phyloP scores from a whole-genome alignment of 2,888 invertebrate species.

The Nemotelus pantherinus region DNA sequence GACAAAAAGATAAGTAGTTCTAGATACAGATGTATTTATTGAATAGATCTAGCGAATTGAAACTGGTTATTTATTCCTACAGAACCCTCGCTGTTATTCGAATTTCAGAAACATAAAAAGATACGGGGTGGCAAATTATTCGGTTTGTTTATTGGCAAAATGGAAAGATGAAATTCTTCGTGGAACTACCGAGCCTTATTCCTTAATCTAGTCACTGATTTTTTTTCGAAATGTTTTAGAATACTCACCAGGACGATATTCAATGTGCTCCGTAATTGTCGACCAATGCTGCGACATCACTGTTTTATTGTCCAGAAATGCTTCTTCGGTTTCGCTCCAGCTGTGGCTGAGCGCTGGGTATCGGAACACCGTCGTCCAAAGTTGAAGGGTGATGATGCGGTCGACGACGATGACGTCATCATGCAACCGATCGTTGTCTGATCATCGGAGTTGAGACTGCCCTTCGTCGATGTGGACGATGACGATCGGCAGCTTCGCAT shows the following conservation, averaged over 20 bases:
- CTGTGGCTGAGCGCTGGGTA: conserved; percentile 60
- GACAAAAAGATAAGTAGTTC: too few species aligned
- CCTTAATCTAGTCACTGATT: too few species aligned
- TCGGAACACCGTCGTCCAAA: conserved; percentile 62
- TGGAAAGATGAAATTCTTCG: too few species aligned
- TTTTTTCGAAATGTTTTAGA: too few species aligned
- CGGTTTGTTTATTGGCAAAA: too few species aligned
- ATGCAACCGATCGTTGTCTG: conserved; percentile 61
- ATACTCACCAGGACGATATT: conserved; percentile 63
- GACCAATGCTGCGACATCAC: conserved; percentile 63
- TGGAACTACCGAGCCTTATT: too few species aligned
- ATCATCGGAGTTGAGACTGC: conserved; percentile 64
- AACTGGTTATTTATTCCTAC: too few species aligned
- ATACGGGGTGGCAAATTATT: too few species aligned
- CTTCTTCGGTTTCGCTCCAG: conserved; percentile 62
- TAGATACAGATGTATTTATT: too few species aligned
- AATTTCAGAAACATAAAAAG: too few species aligned
- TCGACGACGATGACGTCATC: conserved; percentile 54
- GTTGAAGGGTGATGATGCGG: conserved; percentile 58
- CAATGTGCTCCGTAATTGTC: conserved; percentile 61
- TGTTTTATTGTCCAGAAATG: conserved; percentile 65
- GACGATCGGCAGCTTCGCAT: conserved; percentile 63
- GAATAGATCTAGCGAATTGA: too few species aligned
- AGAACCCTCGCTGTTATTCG: too few species aligned
- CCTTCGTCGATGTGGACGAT: conserved; percentile 64